Percentiles rank a stretch among this genome's conserved stretches.
Evolutionary conservation across 2,113 vertebrate species (phyloP).

Genomic region (Prionailurus viverrinus): DNA sequence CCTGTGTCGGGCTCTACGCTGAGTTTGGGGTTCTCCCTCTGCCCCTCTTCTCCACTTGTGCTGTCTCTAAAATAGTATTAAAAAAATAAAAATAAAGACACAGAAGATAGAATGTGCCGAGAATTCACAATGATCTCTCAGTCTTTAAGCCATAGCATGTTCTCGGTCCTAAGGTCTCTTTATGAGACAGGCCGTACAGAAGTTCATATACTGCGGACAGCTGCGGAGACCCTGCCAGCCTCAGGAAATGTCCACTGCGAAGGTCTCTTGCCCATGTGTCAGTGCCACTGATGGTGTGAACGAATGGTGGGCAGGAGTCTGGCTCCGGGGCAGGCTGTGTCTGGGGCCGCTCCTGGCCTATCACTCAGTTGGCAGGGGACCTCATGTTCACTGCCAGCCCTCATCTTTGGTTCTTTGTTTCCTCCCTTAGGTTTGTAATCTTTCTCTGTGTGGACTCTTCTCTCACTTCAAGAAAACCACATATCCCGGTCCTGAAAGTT

Average conservation of each 20-base stretch:
- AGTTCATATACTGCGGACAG: background rate
- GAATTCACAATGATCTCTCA: background rate
- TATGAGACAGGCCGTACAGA: background rate
- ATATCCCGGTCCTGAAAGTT: background rate
- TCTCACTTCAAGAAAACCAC: background rate
- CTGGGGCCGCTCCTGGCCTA: background rate
- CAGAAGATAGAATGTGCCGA: background rate
- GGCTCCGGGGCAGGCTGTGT: background rate
- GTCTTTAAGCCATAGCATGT: background rate
- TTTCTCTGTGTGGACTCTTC: background rate
- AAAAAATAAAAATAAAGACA: background rate
- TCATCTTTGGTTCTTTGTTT: background rate
- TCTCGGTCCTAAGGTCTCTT: background rate
- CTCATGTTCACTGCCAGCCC: accelerated
- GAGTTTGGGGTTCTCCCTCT: no score
- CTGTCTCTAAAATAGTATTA: no score
- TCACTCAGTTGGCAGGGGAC: background rate
- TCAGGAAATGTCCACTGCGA: no score
- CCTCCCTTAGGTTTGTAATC: background rate
- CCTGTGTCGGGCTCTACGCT: no score
- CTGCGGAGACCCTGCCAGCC: background rate
- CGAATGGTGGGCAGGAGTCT: background rate
- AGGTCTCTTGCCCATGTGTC: background rate
- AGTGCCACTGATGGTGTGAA: background rate
- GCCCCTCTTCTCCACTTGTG: no score